Conservation (phyloP, 2,797 vertebrate genomes). For the Enoplosus armatus region DNA sequence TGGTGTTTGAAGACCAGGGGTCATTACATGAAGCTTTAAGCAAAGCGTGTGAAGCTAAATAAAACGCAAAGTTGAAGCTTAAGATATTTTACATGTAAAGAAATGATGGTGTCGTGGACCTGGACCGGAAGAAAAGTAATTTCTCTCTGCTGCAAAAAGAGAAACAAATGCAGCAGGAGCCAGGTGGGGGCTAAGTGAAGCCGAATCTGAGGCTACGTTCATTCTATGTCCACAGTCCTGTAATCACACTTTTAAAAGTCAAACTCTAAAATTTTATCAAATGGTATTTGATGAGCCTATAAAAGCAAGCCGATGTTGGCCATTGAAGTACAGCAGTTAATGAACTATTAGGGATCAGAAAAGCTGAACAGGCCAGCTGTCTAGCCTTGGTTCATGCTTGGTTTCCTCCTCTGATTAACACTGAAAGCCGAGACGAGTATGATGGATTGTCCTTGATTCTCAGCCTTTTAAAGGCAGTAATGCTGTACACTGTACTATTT, state of each 20-base stretch:
- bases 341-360: constrained; percentile 43
- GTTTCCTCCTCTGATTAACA: constrained; percentile 63
- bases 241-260: neutral
- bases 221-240: neutral
- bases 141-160: neutral
- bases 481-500: neutral
- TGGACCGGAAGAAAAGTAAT: neutral
- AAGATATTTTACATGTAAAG: neutral
- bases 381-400: constrained; percentile 48
- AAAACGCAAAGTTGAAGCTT: neutral
- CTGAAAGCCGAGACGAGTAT: constrained; percentile 54
- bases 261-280: neutral
- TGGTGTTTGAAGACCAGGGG: neutral
- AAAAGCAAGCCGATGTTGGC: neutral
- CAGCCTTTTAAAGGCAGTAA: constrained; percentile 23
- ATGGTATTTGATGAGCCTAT: constrained; percentile 7
- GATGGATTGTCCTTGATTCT: constrained; percentile 59
- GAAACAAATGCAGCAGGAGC: neutral
- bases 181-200: neutral
- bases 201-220: no score
- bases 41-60: neutral
- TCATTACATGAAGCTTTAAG: neutral
- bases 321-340: constrained; percentile 25
- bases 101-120: neutral
- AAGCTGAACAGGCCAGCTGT: constrained; percentile 25